Evolutionary conservation across 2,797 vertebrate genomes (phyloP).

Genomic region (Amniataba percoides): DNA sequence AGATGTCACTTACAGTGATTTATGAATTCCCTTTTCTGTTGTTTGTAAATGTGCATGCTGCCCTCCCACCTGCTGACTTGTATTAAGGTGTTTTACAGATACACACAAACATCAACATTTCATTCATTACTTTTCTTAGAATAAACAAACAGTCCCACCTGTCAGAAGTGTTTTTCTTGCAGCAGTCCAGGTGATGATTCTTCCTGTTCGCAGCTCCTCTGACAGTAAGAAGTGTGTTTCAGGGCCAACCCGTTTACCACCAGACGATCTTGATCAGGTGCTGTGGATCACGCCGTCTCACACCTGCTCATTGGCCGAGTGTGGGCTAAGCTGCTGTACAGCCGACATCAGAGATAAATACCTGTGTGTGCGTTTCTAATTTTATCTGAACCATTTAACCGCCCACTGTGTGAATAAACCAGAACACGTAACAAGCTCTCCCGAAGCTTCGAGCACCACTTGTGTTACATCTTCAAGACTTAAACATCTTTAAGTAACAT

Average conservation of each 20-base stretch:
- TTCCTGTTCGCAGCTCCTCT: slow-evolving; percentile 23
- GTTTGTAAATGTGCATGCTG: neutral
- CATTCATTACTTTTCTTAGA: neutral
- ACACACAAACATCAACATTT: neutral
- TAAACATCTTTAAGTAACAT: slow-evolving; percentile 27
- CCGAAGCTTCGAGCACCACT: slow-evolving; percentile 28
- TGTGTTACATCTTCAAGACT: neutral
- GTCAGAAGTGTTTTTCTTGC: neutral
- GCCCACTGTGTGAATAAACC: slow-evolving; percentile 22
- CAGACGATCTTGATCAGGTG: slow-evolving; percentile 61
- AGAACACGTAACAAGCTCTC: slow-evolving; percentile 26
- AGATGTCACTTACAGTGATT: neutral
- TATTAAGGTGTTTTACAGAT: neutral
- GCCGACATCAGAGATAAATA: slow-evolving; percentile 60
- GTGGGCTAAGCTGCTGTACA: slow-evolving; percentile 59
- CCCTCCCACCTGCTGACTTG: neutral
- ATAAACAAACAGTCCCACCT: slow-evolving; percentile 59
- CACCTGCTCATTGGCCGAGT: slow-evolving; percentile 68
- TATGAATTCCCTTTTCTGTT: neutral
- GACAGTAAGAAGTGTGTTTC: slow-evolving; percentile 47
- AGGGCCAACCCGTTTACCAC: slow-evolving; percentile 44
- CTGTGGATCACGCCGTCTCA: slow-evolving; percentile 45
- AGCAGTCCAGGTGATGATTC: neutral
- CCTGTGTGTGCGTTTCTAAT: slow-evolving; percentile 53
- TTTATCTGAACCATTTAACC: slow-evolving; percentile 52